Conservation (phyloP, 2,113 vertebrate genomes). For the Ondatra zibethicus region DNA sequence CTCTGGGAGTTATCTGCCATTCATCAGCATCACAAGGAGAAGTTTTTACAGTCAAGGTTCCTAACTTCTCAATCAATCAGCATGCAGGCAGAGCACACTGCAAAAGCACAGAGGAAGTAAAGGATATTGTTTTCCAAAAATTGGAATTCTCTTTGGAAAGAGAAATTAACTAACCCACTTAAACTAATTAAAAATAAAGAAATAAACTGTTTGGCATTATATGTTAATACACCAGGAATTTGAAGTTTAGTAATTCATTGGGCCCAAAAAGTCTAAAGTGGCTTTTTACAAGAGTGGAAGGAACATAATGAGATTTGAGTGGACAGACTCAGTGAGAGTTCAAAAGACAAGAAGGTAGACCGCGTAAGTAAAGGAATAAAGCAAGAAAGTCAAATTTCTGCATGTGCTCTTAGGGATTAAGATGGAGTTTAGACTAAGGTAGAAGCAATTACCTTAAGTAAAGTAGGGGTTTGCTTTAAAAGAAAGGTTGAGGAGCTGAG, state of each 20-base stretch:
- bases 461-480: slow-evolving; percentile 25
- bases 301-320: slow-evolving; percentile 14
- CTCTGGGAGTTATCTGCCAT: slow-evolving; percentile 37
- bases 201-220: neutral
- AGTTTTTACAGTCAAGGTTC: slow-evolving; percentile 47
- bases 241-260: slow-evolving; percentile 46
- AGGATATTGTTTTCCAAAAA: slow-evolving; percentile 39
- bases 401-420: neutral
- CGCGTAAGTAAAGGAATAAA: neutral
- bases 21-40: neutral
- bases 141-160: slow-evolving; percentile 8
- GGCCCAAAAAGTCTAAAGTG: slow-evolving; percentile 37
- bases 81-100: neutral
- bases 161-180: slow-evolving; percentile 36
- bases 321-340: neutral
- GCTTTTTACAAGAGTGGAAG: slow-evolving; percentile 40
- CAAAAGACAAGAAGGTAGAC: neutral
- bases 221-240: slow-evolving; percentile 35
- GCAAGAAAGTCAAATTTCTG: neutral
- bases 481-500: neutral
- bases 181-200: neutral
- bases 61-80: slow-evolving; percentile 52
- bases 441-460: slow-evolving; percentile 40
- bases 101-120: neutral
- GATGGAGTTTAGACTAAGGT: neutral